Percentiles rank a stretch among this genome's conserved stretches.
Evolutionary conservation across 1,140 invertebrate species (phyloP).

Genomic region (Caerostris extrusa): DNA sequence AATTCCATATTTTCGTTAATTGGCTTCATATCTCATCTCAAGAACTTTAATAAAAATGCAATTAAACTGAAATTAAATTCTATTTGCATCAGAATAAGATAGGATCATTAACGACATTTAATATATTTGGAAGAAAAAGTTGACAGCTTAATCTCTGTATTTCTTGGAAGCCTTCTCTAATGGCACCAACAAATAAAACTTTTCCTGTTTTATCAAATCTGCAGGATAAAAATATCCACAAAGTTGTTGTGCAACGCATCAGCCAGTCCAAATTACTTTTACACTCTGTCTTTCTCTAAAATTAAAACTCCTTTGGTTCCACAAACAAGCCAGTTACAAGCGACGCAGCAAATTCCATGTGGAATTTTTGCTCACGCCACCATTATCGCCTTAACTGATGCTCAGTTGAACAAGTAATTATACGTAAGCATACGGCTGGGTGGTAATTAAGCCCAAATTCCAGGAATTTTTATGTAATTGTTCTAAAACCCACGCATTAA

Average conservation of each 20-base stretch:
- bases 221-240: not conserved
- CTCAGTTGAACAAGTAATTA: conserved; percentile 17
- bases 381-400: conserved; percentile 44
- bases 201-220: not conserved
- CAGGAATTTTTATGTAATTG: conserved; percentile 26
- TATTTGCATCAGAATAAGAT: too few relatives aligned
- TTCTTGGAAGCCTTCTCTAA: too few relatives aligned
- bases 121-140: too few relatives aligned
- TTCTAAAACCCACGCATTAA: conserved; percentile 22
- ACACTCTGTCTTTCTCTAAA: not conserved
- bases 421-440: not conserved
- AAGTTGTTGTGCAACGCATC: not conserved
- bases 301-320: conserved; percentile 42
- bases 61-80: too few relatives aligned
- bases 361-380: conserved; percentile 27
- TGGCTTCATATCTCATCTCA: too few relatives aligned
- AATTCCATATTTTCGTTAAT: too few relatives aligned
- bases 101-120: too few relatives aligned
- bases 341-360: not conserved
- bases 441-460: conserved; percentile 37
- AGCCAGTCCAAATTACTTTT: not conserved
- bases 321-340: conserved; percentile 44
- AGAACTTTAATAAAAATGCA: too few relatives aligned
- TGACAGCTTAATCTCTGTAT: too few relatives aligned
- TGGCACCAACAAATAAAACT: not conserved